Percentiles rank a stretch among this genome's conserved stretches.
Evolutionary conservation across 2,888 invertebrate genomes (phyloP).

Genomic region (Trachelus iudaicus): DNA sequence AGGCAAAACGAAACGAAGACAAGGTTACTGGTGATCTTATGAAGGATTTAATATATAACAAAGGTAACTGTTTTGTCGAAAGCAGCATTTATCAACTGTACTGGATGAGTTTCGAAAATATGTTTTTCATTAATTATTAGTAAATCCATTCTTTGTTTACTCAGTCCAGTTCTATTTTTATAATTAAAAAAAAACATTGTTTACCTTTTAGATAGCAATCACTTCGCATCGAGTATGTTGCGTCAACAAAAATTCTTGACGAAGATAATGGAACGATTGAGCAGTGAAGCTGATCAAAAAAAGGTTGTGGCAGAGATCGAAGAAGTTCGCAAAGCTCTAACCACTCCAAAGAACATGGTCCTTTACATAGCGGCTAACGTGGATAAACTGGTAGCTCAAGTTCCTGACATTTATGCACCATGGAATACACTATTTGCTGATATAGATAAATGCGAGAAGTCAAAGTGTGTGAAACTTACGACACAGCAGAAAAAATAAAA

Average conservation of each 20-base stretch:
- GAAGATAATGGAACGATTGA: constrained; percentile 72
- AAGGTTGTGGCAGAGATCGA: constrained; percentile 67
- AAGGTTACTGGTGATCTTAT: constrained; percentile 74
- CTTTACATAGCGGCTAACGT: constrained; percentile 81
- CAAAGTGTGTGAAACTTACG: neutral
- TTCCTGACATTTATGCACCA: constrained; percentile 67
- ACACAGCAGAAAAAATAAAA: too few relatives aligned
- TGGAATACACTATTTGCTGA: constrained; percentile 68
- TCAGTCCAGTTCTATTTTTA: neutral
- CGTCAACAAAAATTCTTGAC: constrained; percentile 83
- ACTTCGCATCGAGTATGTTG: constrained; percentile 76
- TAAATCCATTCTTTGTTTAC: neutral
- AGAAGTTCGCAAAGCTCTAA: constrained; percentile 71
- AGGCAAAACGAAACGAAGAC: constrained; percentile 79
- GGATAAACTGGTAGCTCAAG: constrained; percentile 67
- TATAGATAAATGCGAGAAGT: constrained; percentile 48
- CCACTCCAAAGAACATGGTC: constrained; percentile 72
- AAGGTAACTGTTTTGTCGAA: constrained; percentile 63
- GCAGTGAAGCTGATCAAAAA: constrained; percentile 66
- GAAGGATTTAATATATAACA: constrained; percentile 71
- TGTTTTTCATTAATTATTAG: constrained; percentile 9
- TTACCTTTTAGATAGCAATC: constrained; percentile 74
- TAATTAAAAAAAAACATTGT: constrained; percentile 7
- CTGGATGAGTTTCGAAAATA: neutral
- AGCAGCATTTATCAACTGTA: constrained; percentile 4